Percentiles rank a stretch among this genome's conserved stretches.
Evolutionary conservation across 2,113 vertebrate genomes (phyloP).

Genomic region (Gobio gobio): DNA sequence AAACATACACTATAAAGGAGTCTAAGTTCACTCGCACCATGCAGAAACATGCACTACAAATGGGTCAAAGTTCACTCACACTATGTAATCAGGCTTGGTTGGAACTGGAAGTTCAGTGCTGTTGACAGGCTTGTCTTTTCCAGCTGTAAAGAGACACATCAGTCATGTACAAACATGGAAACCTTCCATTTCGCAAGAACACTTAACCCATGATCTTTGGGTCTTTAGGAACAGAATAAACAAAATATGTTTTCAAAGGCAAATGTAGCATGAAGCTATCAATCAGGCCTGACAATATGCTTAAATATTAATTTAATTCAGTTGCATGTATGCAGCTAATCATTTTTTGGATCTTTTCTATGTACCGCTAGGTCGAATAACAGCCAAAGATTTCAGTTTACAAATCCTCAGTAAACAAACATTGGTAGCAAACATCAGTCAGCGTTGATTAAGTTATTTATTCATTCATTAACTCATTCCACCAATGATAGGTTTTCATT

Average conservation of each 20-base stretch:
- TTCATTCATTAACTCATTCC: too few relatives aligned
- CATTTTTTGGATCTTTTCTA: not conserved
- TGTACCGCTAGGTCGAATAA: too few relatives aligned
- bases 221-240: not conserved
- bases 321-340: not conserved
- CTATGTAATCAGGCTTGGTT: conserved; percentile 82
- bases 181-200: not conserved
- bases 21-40: conserved; percentile 77
- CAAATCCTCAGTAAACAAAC: too few relatives aligned
- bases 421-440: too few relatives aligned
- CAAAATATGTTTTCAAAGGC: not conserved
- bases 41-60: not conserved
- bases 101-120: conserved; percentile 75
- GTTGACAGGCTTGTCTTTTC: conserved; percentile 70
- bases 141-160: conserved; percentile 21
- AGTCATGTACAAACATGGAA: conserved; percentile 11
- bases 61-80: conserved; percentile 77
- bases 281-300: not conserved
- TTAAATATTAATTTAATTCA: not conserved
- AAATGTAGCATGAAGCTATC: not conserved
- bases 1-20: not conserved
- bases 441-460: too few relatives aligned
- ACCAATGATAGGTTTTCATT: too few relatives aligned
- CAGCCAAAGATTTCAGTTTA: too few relatives aligned
- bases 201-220: not conserved